Evolutionary conservation across 2,797 vertebrate genomes (phyloP).

Genomic region (Tinamus major): DNA sequence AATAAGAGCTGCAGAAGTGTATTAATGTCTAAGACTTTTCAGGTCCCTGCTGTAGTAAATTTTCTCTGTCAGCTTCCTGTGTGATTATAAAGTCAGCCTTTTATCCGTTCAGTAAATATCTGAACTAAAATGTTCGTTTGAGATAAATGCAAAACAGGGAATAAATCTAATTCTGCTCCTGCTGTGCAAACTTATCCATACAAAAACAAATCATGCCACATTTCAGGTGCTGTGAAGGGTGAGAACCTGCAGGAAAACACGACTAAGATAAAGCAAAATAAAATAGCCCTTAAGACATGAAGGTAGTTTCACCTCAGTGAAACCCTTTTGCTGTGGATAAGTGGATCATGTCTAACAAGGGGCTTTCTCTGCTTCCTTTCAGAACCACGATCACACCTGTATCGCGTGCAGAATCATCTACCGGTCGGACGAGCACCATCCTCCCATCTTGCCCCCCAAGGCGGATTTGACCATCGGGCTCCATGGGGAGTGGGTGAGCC

Average conservation of each 20-base stretch:
- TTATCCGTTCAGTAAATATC: background rate
- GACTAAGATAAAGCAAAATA: background rate
- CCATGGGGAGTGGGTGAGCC: slow-evolving; percentile 96
- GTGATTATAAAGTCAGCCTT: background rate
- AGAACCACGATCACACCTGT: slow-evolving; percentile 91
- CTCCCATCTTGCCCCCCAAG: slow-evolving; percentile 90
- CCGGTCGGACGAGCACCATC: slow-evolving; percentile 90
- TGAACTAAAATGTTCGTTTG: background rate
- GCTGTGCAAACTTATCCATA: background rate
- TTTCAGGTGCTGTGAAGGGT: background rate
- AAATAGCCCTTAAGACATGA: background rate
- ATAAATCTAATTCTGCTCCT: background rate
- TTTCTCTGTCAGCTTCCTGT: background rate
- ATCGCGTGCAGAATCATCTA: slow-evolving; percentile 90
- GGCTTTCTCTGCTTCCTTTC: slow-evolving; percentile 33
- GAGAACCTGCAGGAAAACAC: background rate
- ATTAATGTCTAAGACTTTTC: background rate
- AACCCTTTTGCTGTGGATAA: background rate
- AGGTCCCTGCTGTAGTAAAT: background rate
- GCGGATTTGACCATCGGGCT: slow-evolving; percentile 89
- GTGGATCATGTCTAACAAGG: rapidly evolving
- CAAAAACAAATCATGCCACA: background rate
- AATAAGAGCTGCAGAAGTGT: background rate
- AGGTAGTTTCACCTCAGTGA: background rate
- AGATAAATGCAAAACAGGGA: background rate